phyloP scores from a whole-genome alignment of 2,113 vertebrate species.

The Pomatostomus ruficeps region DNA sequence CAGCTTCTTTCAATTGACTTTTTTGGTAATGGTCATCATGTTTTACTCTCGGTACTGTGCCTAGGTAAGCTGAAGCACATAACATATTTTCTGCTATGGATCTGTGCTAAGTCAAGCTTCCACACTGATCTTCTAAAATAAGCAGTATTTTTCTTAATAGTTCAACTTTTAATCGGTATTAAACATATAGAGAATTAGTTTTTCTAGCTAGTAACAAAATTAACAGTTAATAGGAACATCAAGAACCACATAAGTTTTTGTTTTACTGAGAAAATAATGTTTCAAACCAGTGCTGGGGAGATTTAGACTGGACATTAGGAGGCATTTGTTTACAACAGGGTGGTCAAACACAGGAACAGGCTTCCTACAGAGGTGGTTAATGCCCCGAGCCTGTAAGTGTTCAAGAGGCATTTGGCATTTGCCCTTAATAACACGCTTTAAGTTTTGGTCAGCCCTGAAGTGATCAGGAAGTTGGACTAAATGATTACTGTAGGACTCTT shows the following conservation, averaged over 20 bases:
- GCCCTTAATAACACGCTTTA: neutral
- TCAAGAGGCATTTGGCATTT: neutral
- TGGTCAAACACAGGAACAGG: neutral
- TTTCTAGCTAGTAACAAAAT: neutral
- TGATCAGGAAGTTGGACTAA: neutral
- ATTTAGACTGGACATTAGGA: neutral
- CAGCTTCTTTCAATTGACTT: neutral
- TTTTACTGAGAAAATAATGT: neutral
- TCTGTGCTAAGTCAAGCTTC: neutral
- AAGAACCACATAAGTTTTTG: neutral
- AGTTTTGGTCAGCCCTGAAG: neutral
- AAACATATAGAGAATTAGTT: neutral
- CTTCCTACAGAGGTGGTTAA: neutral
- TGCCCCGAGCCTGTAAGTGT: neutral
- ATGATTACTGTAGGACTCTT: neutral
- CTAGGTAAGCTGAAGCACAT: neutral
- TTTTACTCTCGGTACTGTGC: neutral
- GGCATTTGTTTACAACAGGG: neutral
- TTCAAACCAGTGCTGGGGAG: neutral
- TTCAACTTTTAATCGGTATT: neutral
- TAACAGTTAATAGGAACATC: neutral
- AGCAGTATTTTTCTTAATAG: neutral
- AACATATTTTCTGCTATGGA: neutral
- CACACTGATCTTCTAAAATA: neutral
- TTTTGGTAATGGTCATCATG: neutral